Base-by-base conservation (phyloP, 1,140 invertebrate genomes). In the Elymnias hypermnestra region DNA sequence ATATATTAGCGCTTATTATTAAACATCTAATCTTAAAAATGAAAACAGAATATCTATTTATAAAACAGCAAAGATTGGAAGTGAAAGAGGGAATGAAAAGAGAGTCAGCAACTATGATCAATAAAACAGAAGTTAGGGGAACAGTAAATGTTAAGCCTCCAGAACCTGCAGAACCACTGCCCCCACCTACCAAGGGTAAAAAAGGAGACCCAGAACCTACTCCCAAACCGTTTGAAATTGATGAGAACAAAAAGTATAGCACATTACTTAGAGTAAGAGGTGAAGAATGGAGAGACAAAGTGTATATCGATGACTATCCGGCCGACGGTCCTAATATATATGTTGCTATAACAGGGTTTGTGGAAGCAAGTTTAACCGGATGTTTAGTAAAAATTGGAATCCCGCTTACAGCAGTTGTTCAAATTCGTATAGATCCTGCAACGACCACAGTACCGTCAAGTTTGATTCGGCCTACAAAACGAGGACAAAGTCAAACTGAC, bases 201-300 rank as follows among this genome's bases (percentile, higher is more conserved):
- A 47, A 76, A 72, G 31, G 49, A 33, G 15, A 54, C 62, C 19
- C 10, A 18, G 10, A 17, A 22, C 43, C 40, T 39, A 25, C n/a
- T 23, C 13, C 18, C 10, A 35, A 47, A 44, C 13, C 46, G 9
- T 38, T 54, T 2, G 64, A 72, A 51, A 4, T n/a, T n/a, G 63
- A 76, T 41, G 67, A 74, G 48, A 69, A 67, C 13, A 81, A 83
- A 46, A 87, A 87, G 52, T 76, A 74, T 43, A 87, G 85, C 42
- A 88, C 87, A 2, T 56, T 54, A 23, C 63, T 89, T 22, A 66
- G 83, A 21, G 81, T 78, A 18, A 67, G 87, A n/a, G 86, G 83
- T 5, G 88, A 90, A 57, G 88, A 89, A 52, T 88, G 87, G 88
- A 77, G 84, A 41, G 85, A 89, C 52, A 81, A 77, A 53, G 61